Base-by-base conservation (phyloP, 2,797 vertebrate genomes). In the Sebastes paucispinis region DNA sequence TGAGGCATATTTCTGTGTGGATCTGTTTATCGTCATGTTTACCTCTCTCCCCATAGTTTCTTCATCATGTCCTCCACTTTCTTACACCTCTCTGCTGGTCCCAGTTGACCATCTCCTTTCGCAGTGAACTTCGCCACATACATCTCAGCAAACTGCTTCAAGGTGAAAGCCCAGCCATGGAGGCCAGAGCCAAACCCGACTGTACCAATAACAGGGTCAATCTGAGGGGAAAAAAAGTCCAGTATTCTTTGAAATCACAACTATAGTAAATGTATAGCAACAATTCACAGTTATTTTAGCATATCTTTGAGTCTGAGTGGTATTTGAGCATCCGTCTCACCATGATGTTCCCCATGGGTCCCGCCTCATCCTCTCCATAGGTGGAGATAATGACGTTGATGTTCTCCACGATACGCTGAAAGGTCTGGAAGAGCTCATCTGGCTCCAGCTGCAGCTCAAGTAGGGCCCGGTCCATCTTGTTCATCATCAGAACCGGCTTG, bases 21-120 rank as follows among this genome's bases (percentile, higher is more conserved):
- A 34, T 16, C 10, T 67, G 43, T 39, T 13, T 57, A 13, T 6
- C 10, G 6, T 70, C 6, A 14, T 29, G 34, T 95, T 94, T 87
- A 99, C 98, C 96, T 95, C 57, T 99, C 97, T 71, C 98, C 98
- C 98, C 98, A 98, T 57, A 99, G 95, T 85, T 98, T 99, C 94
- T 98, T 99, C 98, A 98, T 99, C 97, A 99, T 99, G 87, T 99
- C 98, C 74, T 98, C 98, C 11, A 99, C 98, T 83, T 98, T 99
- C 95, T 97, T 99, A 93, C 96, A 97, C 64, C 96, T 95, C 70
- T 98, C 98, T 0, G 87, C 88, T 0, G 97, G 57, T 4, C 87
- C 90, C 84, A 98, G 80, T 83, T 97, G 94, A 54, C 95, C 87
- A 3, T 97, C 95, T 2, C 96, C 97, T 91, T 99, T 99, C 25